Conservation (phyloP, 2,888 invertebrate genomes). For the Furcula furcula region DNA sequence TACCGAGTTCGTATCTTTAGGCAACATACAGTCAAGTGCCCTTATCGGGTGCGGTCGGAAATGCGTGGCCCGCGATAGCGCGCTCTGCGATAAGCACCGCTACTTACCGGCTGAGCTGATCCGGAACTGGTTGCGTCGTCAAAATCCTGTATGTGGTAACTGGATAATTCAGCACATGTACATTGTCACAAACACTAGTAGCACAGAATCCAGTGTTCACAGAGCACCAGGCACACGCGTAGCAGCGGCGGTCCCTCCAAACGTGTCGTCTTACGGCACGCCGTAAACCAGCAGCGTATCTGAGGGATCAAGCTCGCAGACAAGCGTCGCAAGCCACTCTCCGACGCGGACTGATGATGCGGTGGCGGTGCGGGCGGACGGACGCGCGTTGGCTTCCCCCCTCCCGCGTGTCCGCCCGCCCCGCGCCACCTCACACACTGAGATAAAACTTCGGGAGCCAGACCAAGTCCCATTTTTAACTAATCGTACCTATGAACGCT, state of each 20-base stretch:
- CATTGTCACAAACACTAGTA: constrained; percentile 74
- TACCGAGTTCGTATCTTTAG: constrained; percentile 46
- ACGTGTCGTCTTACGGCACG: constrained; percentile 81
- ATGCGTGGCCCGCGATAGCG: constrained; percentile 79
- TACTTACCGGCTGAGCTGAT: constrained; percentile 80
- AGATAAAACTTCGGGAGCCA: constrained; percentile 77
- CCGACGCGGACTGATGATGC: constrained; percentile 77
- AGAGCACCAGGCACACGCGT: constrained; percentile 75
- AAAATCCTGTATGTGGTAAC: constrained; percentile 67
- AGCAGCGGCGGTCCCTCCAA: constrained; percentile 77
- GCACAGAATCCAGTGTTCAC: constrained; percentile 75
- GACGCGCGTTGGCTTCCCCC: constrained; percentile 53
- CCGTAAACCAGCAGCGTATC: constrained; percentile 82
- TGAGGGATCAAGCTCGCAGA: constrained; percentile 76
- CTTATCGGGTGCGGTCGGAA: constrained; percentile 81
- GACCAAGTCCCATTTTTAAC: constrained; percentile 74
- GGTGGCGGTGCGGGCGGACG: constrained; percentile 75
- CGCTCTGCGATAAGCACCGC: constrained; percentile 76
- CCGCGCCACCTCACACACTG: constrained; percentile 60
- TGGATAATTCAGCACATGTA: constrained; percentile 68
- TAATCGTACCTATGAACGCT: constrained; percentile 53
- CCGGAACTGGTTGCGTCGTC: constrained; percentile 76
- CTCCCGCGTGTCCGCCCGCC: constrained; percentile 35
- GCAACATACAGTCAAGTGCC: constrained; percentile 47
- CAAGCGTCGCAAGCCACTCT: constrained; percentile 76